These are phyloP conservation scores for Thermophis baileyi DNA, from an alignment of 2,113 vertebrate genomes.

Conservation along the genomic window DNA sequence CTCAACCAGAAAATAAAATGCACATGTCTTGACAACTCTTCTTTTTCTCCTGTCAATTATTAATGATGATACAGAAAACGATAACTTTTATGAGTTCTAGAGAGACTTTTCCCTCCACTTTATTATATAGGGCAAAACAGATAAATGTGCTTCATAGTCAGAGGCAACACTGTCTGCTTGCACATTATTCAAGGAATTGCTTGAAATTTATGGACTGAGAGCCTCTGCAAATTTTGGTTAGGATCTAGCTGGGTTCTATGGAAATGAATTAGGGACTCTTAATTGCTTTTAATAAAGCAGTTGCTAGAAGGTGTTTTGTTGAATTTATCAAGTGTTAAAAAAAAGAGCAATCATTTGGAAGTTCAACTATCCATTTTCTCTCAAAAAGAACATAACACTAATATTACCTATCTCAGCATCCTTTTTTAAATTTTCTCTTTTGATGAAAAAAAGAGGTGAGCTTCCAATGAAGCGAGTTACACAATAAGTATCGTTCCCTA, in stretches of 20 bases:
- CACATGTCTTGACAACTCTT: no score
- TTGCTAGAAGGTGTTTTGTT: slow-evolving; percentile 13
- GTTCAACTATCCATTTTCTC: background rate
- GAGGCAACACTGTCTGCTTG: background rate
- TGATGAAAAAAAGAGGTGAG: slow-evolving; percentile 8
- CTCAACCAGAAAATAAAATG: no score
- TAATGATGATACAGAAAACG: no score
- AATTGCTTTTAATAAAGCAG: background rate
- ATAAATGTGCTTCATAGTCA: background rate
- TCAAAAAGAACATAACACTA: slow-evolving; percentile 12
- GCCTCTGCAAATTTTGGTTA: background rate
- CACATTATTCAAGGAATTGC: slow-evolving; percentile 8
- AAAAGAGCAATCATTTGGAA: background rate
- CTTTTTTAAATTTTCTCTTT: background rate
- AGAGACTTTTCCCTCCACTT: background rate
- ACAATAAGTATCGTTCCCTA: background rate
- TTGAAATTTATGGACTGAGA: accelerated
- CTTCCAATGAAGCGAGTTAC: background rate
- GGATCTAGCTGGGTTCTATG: background rate
- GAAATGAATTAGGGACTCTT: slow-evolving; percentile 1
- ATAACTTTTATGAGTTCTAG: background rate
- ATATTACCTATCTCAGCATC: background rate
- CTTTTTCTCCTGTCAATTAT: no score
- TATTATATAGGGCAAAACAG: background rate
- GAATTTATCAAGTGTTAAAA: slow-evolving; percentile 8